Percentiles rank a stretch among this genome's conserved stretches.
Evolutionary conservation across 2,113 vertebrate genomes (phyloP).

Genomic region (Tympanuchus pallidicinctus): DNA sequence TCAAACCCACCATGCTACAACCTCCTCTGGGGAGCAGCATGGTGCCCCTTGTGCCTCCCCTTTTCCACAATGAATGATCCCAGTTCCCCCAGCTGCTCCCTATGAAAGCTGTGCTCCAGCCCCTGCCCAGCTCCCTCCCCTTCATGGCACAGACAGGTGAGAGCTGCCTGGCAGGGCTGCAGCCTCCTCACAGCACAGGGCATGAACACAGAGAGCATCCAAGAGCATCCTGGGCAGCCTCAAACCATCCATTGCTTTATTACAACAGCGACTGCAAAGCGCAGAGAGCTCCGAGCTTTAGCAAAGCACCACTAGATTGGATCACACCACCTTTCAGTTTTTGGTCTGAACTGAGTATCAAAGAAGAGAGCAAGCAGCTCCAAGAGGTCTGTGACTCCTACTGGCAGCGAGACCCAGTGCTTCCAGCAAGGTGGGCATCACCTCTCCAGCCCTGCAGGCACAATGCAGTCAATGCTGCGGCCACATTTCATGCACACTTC

Average conservation of each 20-base stretch:
- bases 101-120: too few species aligned
- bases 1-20: too few species aligned
- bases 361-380: not conserved
- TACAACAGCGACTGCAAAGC: not conserved
- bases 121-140: too few species aligned
- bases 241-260: not conserved
- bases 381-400: not conserved
- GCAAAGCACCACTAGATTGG: not conserved
- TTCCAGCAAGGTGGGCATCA: not conserved
- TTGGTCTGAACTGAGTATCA: not conserved
- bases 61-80: too few species aligned
- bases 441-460: not conserved
- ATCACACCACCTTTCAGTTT: not conserved
- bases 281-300: not conserved
- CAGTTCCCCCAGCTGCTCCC: too few species aligned
- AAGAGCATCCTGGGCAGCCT: rapidly evolving
- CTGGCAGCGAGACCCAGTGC: not conserved
- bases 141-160: not conserved
- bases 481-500: not conserved
- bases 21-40: too few species aligned
- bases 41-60: too few species aligned
- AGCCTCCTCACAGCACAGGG: not conserved
- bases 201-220: not conserved
- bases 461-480: not conserved
- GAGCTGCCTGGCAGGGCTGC: rapidly evolving